Evolutionary conservation across 2,888 invertebrate genomes (phyloP).

Genomic region (Disparrhopalites patrizii): DNA sequence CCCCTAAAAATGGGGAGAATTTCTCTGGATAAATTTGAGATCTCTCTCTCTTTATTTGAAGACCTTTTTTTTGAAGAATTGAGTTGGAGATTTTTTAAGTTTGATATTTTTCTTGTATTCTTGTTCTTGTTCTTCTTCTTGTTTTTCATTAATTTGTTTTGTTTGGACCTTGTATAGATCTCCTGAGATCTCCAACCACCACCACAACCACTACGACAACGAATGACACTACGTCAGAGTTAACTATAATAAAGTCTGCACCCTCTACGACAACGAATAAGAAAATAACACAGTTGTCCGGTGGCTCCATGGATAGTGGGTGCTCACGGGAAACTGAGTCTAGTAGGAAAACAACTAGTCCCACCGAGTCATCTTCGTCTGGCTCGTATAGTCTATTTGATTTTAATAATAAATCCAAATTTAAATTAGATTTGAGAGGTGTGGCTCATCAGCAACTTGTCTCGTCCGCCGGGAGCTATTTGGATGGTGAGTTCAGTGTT

Average conservation of each 20-base stretch:
- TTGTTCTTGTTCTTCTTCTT: no score
- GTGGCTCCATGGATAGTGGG: conserved; percentile 30
- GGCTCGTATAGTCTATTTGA: conserved; percentile 43
- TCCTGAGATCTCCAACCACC: conserved; percentile 23
- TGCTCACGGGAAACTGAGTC: conserved; percentile 29
- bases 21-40: no score
- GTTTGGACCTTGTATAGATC: conserved; percentile 13
- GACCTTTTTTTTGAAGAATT: no score
- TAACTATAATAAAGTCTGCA: background rate
- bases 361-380: conserved; percentile 40
- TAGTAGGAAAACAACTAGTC: conserved; percentile 28
- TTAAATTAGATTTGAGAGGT: conserved; percentile 28
- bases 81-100: no score
- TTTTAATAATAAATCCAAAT: conserved; percentile 26
- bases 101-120: no score
- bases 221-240: conserved; percentile 12
- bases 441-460: conserved; percentile 1
- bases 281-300: conserved; percentile 18
- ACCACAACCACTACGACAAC: conserved; percentile 8
- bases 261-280: conserved; percentile 11
- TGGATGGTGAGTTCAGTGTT: background rate
- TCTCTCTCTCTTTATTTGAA: no score
- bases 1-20: no score
- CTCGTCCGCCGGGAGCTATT: background rate
- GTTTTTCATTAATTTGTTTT: no score